phyloP scores from a whole-genome alignment of 1,140 invertebrate species.

The Planococcus citri region DNA sequence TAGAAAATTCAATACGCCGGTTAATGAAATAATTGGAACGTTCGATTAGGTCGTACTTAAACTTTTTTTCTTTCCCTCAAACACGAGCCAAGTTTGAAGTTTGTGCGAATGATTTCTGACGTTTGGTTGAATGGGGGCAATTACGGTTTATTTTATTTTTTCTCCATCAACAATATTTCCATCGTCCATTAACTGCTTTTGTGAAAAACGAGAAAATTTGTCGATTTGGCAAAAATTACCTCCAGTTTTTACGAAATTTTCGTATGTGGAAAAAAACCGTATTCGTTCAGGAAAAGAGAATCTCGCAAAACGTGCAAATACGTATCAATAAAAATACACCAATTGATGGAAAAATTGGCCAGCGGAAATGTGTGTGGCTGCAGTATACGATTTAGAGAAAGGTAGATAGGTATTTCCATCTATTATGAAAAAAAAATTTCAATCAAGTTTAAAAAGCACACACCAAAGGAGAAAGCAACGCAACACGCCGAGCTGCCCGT shows the following conservation, averaged over 20 bases:
- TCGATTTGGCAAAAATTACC: background rate
- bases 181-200: background rate
- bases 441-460: no score
- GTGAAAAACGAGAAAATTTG: background rate
- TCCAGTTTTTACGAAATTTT: no score
- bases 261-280: no score
- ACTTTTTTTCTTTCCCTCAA: background rate
- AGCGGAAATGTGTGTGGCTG: background rate
- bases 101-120: slow-evolving; percentile 2
- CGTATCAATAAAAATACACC: background rate
- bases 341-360: background rate
- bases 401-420: no score
- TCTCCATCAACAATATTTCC: background rate
- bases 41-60: background rate
- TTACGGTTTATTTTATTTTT: background rate
- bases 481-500: no score
- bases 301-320: no score
- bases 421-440: no score
- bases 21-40: slow-evolving; percentile 1
- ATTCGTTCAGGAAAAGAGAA: no score
- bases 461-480: no score
- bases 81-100: background rate
- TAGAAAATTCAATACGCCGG: background rate
- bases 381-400: no score
- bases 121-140: background rate